Evolutionary conservation across 2,113 vertebrate genomes (phyloP).

Genomic region (Meles meles): DNA sequence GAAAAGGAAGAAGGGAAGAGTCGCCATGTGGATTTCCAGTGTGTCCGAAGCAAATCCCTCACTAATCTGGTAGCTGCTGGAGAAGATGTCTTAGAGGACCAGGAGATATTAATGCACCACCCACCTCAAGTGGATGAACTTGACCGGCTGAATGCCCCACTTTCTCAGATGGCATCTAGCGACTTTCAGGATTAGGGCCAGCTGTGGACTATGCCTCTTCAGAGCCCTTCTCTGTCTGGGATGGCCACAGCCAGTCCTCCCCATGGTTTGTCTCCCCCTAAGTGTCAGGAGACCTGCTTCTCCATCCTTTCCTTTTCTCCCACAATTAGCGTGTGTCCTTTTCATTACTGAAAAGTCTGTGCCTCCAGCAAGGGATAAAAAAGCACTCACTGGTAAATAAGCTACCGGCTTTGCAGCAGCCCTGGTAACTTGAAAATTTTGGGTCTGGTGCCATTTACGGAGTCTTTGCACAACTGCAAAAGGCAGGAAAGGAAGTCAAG

Average conservation of each 20-base stretch:
- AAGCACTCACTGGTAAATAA: neutral
- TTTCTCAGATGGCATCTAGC: slow-evolving; percentile 80
- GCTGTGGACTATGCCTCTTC: neutral
- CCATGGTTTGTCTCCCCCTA: neutral
- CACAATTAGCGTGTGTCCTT: neutral
- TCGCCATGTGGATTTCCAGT: slow-evolving; percentile 89
- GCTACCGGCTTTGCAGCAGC: neutral
- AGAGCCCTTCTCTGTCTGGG: neutral
- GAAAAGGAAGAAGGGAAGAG: slow-evolving; percentile 90
- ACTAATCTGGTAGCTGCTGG: slow-evolving; percentile 83
- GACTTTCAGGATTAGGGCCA: slow-evolving; percentile 78
- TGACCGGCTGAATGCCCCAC: slow-evolving; percentile 84
- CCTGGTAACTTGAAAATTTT: neutral
- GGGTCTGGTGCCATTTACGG: slow-evolving; percentile 60
- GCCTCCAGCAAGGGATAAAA: neutral
- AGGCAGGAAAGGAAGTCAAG: neutral
- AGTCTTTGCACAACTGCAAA: slow-evolving; percentile 4
- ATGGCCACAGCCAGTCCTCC: neutral
- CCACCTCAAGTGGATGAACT: slow-evolving; percentile 89
- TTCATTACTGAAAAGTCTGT: neutral
- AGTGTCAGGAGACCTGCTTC: neutral
- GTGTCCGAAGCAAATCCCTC: slow-evolving; percentile 87
- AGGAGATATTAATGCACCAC: slow-evolving; percentile 80
- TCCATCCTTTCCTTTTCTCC: neutral
- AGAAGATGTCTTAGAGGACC: slow-evolving; percentile 82